These are phyloP conservation scores for Peromyscus aztecus DNA, from an alignment of 2,797 vertebrate genomes.

Conservation along the genomic window DNA sequence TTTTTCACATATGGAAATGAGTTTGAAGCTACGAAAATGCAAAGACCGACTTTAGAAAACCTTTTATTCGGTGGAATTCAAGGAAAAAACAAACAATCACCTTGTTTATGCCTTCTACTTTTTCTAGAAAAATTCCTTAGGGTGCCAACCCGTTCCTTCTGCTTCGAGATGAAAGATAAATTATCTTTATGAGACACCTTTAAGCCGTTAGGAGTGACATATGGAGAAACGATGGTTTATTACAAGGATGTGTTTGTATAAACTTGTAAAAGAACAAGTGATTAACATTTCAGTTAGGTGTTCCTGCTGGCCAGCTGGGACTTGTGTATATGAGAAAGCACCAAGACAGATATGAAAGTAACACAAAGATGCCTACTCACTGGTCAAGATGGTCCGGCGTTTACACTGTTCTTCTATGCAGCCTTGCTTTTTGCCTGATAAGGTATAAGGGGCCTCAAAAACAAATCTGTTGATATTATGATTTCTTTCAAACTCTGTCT, in stretches of 20 bases:
- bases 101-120: slow-evolving; percentile 12
- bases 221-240: slow-evolving; percentile 43
- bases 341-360: slow-evolving; percentile 44
- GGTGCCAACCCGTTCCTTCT: neutral
- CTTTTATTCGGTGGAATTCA: slow-evolving; percentile 37
- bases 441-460: slow-evolving; percentile 98
- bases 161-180: slow-evolving; percentile 35
- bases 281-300: slow-evolving; percentile 34
- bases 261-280: slow-evolving; percentile 52
- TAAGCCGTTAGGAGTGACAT: slow-evolving; percentile 37
- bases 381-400: slow-evolving; percentile 94
- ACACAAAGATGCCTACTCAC: slow-evolving; percentile 87
- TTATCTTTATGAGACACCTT: slow-evolving; percentile 39
- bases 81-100: neutral
- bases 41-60: slow-evolving; percentile 58
- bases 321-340: slow-evolving; percentile 31
- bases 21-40: slow-evolving; percentile 90
- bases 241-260: slow-evolving; percentile 11
- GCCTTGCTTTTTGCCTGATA: slow-evolving; percentile 97
- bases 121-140: slow-evolving; percentile 36
- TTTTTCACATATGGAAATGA: slow-evolving; percentile 98
- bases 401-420: slow-evolving; percentile 98
- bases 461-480: slow-evolving; percentile 97
- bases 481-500: slow-evolving; percentile 96
- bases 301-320: slow-evolving; percentile 67